Evolutionary conservation across 2,113 vertebrate species (phyloP), one percentile per base, ranked within the genome.

Genomic region (Ameiurus melas): DNA sequence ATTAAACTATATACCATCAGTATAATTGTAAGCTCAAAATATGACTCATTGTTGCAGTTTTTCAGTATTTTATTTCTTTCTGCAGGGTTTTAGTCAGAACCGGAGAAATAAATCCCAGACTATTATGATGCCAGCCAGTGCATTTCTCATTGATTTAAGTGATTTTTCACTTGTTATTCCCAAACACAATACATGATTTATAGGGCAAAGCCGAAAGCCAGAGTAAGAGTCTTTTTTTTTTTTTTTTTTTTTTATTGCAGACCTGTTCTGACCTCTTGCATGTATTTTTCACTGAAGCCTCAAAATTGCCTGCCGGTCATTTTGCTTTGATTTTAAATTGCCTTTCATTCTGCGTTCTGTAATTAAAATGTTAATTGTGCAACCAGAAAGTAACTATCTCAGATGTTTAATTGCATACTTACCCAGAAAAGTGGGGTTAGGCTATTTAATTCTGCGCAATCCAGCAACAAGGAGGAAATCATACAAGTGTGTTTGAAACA

Each of bases 311-410:
- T 60, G 20, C 19, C 10, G 70, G 58, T 58, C 60, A 79, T 89
- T 85, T 60, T 71, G 47, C 33, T 84, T 64, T 84, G 71, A 84
- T 89, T 85, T 43, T 7, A 85, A 79, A 70, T 33, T 55, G 58
- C 82, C 73, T 53, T 83, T 53, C 68, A 66, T 68, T 90, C 58
- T 80, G 36, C 62, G 33, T 53, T 62, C 25, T n/a, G 43, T 75
- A 94, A 95, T 95, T 95, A 93, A 94, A 94, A 94, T 91, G 93
- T 93, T 94, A 95, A 94, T 94, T 93, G 93, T 86, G 84, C 70
- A 90, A 87, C 87, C 91, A 94, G 94, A 93, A 92, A 93, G 93
- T 92, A 93, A 93, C 91, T 92, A 91, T 93, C 93, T 93, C 90
- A 88, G 89, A 94, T 92, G 92, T 89, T 92, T 94, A 93, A 93